Conservation (phyloP, 2,888 invertebrate species). For the Epistrophe grossulariae region DNA sequence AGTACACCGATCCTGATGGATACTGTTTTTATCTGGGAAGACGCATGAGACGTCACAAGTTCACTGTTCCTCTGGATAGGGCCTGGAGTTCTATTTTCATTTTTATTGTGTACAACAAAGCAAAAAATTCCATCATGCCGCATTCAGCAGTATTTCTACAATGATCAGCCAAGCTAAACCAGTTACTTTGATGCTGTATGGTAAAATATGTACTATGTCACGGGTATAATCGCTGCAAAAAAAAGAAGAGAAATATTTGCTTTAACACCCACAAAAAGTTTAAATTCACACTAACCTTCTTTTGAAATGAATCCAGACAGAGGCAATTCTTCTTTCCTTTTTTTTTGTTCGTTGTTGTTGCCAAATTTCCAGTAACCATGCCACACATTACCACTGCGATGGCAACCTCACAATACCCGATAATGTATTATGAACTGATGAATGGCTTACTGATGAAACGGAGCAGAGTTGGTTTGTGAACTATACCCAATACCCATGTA, state of each 20-base stretch:
- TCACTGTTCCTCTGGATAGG: too few species aligned
- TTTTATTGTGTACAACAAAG: too few species aligned
- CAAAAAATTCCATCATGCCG: too few species aligned
- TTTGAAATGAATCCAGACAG: slow-evolving; percentile 28
- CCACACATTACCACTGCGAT: slow-evolving; percentile 26
- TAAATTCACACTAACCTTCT: slow-evolving; percentile 4
- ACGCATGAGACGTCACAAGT: too few species aligned
- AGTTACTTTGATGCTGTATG: too few species aligned
- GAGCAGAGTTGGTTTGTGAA: neutral
- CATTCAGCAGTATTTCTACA: too few species aligned
- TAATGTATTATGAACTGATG: slow-evolving; percentile 55
- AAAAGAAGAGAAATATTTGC: neutral
- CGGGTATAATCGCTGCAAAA: neutral
- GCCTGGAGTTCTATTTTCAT: too few species aligned
- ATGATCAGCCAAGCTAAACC: too few species aligned
- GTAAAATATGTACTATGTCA: neutral
- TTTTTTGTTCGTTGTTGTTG: neutral
- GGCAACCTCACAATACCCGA: slow-evolving; percentile 44
- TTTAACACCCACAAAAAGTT: neutral
- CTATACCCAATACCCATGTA: too few species aligned
- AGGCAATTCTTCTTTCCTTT: slow-evolving; percentile 3
- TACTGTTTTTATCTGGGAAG: too few species aligned
- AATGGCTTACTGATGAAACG: slow-evolving; percentile 42
- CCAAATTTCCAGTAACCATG: slow-evolving; percentile 21
- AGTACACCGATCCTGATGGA: too few species aligned